Conservation (phyloP, 2,888 invertebrate species). For the Eilema depressum region DNA sequence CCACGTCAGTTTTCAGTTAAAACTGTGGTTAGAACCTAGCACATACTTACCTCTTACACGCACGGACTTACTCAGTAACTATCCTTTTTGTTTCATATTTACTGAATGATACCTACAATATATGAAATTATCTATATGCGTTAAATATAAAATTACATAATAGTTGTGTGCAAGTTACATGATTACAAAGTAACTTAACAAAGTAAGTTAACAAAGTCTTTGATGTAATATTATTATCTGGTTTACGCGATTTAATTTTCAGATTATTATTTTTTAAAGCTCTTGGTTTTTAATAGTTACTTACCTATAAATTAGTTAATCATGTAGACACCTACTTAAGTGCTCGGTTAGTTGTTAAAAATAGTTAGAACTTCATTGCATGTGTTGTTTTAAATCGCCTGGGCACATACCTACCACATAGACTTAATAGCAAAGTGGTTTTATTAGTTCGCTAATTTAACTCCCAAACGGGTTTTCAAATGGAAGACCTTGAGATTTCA, state of each 20-base stretch:
- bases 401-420: not conserved
- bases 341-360: too few relatives aligned
- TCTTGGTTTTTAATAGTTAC: too few relatives aligned
- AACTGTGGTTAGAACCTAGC: too few relatives aligned
- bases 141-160: not conserved
- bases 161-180: not conserved
- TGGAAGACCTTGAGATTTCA: slow-evolving; percentile 38
- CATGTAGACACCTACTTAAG: too few relatives aligned
- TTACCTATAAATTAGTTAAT: not conserved
- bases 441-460: not conserved
- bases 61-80: too few relatives aligned
- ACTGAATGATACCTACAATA: not conserved
- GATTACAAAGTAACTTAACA: not conserved
- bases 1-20: too few relatives aligned
- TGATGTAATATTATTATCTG: not conserved
- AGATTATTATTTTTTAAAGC: too few relatives aligned
- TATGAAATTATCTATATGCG: not conserved
- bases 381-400: not conserved
- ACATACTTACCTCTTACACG: too few relatives aligned
- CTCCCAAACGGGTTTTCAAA: slow-evolving; percentile 28
- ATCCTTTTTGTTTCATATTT: not conserved
- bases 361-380: not conserved
- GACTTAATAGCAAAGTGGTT: too few relatives aligned
- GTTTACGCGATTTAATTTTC: not conserved
- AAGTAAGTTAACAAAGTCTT: too few relatives aligned